A percentile compares a stretch with the other conserved stretches of the same genome.
Conservation (phyloP, 2,888 invertebrate genomes). For the Drosophila mimetica region DNA sequence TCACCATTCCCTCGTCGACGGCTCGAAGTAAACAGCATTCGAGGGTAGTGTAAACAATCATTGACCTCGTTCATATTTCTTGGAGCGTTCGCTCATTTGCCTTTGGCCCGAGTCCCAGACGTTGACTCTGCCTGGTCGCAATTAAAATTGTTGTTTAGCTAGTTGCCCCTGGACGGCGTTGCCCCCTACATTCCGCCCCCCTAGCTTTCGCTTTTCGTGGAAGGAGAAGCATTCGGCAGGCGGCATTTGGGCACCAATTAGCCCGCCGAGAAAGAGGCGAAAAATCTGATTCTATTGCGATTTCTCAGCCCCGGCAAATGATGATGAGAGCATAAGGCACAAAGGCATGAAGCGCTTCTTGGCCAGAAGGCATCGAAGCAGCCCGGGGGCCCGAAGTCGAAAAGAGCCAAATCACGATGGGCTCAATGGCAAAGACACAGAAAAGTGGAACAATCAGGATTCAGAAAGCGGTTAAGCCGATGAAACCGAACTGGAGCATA, state of each 20-base stretch:
- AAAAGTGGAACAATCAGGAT: conserved; percentile 25
- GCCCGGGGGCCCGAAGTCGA: conserved; percentile 19
- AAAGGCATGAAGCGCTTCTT: conserved; percentile 35
- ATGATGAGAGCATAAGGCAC: conserved; percentile 50
- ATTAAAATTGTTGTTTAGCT: conserved; percentile 74
- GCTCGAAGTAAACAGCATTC: conserved; percentile 73
- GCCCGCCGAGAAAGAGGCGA: conserved; percentile 38
- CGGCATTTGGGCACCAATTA: conserved; percentile 65
- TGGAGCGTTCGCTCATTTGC: conserved; percentile 70
- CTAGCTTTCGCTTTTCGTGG: conserved; percentile 1
- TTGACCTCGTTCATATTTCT: conserved; percentile 78
- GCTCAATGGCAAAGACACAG: conserved; percentile 30
- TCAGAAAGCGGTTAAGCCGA: not conserved
- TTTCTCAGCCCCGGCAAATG: conserved; percentile 12
- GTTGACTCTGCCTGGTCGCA: conserved; percentile 55
- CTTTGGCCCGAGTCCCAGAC: conserved; percentile 52
- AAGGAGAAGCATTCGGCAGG: conserved; percentile 38
- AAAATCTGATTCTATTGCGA: conserved; percentile 35
- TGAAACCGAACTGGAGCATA: conserved; percentile 4
- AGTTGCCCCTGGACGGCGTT: conserved; percentile 35
- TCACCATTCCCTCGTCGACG: conserved; percentile 15
- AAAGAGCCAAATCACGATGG: conserved; percentile 57
- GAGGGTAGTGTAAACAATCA: conserved; percentile 79
- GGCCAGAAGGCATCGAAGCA: conserved; percentile 43
- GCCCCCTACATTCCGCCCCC: not conserved